A percentile compares a stretch with the other conserved stretches of the same genome.
Evolutionary conservation across 2,113 vertebrate genomes (phyloP).

Genomic region (Pristiophorus japonicus): DNA sequence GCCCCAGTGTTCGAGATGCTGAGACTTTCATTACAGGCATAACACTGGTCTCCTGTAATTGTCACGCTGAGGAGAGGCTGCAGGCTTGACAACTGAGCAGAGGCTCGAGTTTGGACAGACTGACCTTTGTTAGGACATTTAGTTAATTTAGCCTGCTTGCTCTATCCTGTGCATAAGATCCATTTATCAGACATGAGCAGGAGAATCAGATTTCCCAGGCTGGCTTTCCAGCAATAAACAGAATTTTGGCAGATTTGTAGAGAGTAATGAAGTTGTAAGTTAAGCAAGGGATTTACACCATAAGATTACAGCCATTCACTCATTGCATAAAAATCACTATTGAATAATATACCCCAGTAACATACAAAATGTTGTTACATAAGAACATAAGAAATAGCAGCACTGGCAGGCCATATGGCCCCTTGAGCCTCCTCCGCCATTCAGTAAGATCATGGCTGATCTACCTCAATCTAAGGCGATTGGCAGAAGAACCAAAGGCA

Average conservation of each 20-base stretch:
- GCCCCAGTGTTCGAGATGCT: not conserved
- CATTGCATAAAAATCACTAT: not conserved
- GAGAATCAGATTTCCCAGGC: constrained; percentile 3
- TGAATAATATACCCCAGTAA: not conserved
- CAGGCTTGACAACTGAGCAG: not conserved
- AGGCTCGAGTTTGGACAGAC: not conserved
- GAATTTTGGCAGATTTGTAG: not conserved
- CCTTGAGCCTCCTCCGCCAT: not conserved
- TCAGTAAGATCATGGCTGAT: not conserved
- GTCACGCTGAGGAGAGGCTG: not conserved
- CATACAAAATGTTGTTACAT: not conserved
- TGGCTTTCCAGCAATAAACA: not conserved
- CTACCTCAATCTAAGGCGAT: too few relatives aligned
- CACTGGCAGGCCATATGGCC: not conserved
- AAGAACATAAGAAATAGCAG: not conserved
- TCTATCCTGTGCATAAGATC: not conserved
- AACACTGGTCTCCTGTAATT: constrained; percentile 12
- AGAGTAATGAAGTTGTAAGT: not conserved
- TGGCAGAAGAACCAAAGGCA: too few relatives aligned
- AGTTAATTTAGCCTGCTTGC: not conserved
- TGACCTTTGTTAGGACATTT: not conserved
- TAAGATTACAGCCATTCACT: not conserved
- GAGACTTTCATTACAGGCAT: not conserved
- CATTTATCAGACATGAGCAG: not conserved
- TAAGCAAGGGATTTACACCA: not conserved